Evolutionary conservation across 2,797 vertebrate genomes (phyloP).

Genomic region (Fratercula arctica): DNA sequence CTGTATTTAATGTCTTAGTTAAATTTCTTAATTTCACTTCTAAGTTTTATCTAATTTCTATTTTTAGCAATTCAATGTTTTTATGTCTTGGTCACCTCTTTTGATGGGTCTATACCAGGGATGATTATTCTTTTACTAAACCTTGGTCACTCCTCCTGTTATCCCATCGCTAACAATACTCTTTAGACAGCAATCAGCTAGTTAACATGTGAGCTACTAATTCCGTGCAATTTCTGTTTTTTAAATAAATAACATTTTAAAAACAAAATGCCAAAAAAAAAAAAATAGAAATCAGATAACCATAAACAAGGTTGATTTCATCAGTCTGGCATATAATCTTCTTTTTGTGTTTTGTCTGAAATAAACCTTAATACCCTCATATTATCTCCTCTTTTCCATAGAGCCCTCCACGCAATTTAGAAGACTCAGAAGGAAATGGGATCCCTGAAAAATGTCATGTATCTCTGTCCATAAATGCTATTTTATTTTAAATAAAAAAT

Average conservation of each 20-base stretch:
- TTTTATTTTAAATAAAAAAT: slow-evolving; percentile 62
- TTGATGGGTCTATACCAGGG: not conserved
- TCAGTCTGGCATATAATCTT: not conserved
- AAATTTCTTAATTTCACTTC: not conserved
- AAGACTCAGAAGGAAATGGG: not conserved
- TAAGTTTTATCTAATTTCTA: not conserved
- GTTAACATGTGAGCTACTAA: not conserved
- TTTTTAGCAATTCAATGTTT: not conserved
- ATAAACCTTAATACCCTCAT: not conserved
- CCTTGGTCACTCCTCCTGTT: not conserved
- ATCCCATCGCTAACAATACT: not conserved
- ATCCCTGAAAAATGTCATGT: not conserved
- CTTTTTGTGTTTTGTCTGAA: not conserved
- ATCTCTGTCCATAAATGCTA: not conserved
- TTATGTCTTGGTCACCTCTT: not conserved
- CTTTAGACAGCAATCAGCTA: not conserved
- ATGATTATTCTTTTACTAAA: not conserved
- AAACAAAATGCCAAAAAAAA: not conserved
- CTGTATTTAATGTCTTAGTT: not conserved
- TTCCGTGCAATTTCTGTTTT: not conserved
- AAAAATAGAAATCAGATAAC: not conserved
- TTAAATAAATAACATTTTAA: not conserved
- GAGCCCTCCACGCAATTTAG: not conserved
- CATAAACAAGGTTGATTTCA: not conserved
- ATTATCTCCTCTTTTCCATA: not conserved